Evolutionary conservation across 2,888 invertebrate species (phyloP), one percentile per base, ranked within the genome.

Genomic region (Tipula unca): DNA sequence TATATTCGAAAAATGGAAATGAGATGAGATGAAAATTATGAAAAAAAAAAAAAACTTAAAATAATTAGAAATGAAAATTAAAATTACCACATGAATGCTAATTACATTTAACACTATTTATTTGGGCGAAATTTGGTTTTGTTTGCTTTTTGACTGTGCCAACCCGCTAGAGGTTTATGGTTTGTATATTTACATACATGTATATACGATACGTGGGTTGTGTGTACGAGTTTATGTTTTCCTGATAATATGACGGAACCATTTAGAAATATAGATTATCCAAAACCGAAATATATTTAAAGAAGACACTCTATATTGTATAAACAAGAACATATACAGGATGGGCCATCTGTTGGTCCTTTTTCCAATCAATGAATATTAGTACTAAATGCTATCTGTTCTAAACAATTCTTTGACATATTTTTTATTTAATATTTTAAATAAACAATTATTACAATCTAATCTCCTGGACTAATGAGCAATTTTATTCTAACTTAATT

Each of bases 41-140:
- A 25, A 69, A 25, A 25, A 69, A n/a, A n/a, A 48, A 69, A 69
- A 69, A 69, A 69, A 69, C 69, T 69, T 69, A 69, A 69, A 69
- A 69, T 69, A 69, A 69, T 69, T 69, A 69, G 69, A 69, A 69
- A 69, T 25, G 69, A 69, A 69, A 69, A 69, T 25, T 69, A 69
- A 69, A 69, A 69, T 69, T 69, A 69, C 69, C 69, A 69, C 69
- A 69, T 69, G 69, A 69, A 69, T 69, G 69, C n/a, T 69, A 69
- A 69, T 69, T 69, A 69, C 25, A 69, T 69, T 69, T 69, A 69
- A 69, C 69, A 25, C 69, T 69, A 69, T 69, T 69, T 69, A 69
- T 69, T 69, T 69, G 69, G 25, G 69, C 25, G 69, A 69, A 25
- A 69, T 10, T 10, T 10, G 25, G 25, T 69, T 48, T 48, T 48